Conservation (phyloP, 2,113 vertebrate genomes). For the Xiphorhynchus elegans region DNA sequence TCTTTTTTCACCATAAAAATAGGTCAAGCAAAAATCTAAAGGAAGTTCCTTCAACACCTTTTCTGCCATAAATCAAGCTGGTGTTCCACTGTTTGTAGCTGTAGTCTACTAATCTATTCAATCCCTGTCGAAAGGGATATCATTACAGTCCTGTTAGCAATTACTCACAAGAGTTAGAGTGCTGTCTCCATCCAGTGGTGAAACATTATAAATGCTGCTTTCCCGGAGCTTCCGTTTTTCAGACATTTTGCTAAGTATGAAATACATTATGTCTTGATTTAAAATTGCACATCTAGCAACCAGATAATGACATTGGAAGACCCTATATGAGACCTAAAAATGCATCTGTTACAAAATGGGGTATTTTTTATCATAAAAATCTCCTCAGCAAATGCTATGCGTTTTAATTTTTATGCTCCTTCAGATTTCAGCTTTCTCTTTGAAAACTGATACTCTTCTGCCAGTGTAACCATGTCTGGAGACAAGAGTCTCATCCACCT, state of each 20-base stretch:
- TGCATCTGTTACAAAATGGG: not conserved
- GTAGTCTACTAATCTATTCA: not conserved
- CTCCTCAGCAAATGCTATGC: not conserved
- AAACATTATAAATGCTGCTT: not conserved
- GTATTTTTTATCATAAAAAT: not conserved
- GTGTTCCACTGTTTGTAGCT: not conserved
- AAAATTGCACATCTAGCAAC: not conserved
- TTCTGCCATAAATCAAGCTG: slow-evolving; percentile 6
- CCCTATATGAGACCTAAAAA: not conserved
- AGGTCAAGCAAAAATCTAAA: not conserved
- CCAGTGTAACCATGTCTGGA: not conserved
- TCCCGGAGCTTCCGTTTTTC: not conserved
- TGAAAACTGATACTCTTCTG: not conserved
- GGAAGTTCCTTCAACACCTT: not conserved
- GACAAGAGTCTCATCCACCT: not conserved
- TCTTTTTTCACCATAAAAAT: not conserved
- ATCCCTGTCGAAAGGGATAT: not conserved
- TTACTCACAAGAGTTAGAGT: not conserved
- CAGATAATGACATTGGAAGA: not conserved
- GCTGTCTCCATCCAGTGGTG: slow-evolving; percentile 68
- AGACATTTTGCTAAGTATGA: not conserved
- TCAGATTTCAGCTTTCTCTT: not conserved
- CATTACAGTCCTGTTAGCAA: not conserved
- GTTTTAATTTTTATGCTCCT: not conserved
- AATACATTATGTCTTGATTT: not conserved